Evolutionary conservation across 2,888 invertebrate species (phyloP), one percentile per base, ranked within the genome.

Genomic region (Notodonta ziczac): DNA sequence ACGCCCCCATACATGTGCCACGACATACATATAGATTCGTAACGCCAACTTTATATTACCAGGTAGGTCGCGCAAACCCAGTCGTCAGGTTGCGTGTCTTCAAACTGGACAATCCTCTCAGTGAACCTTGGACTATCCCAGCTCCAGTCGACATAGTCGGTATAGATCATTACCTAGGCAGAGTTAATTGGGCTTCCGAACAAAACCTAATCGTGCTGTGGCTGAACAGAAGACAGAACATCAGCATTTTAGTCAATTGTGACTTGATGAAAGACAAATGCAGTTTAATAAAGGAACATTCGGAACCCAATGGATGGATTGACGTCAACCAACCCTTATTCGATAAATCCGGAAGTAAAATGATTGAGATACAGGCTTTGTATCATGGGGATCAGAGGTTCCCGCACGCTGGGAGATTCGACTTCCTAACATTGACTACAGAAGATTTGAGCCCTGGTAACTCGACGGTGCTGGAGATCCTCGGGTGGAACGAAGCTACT

Each of bases 171-270:
- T 94, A 97, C 57, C 83, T 97, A 13, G 96, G 95, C 60, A 94
- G 94, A 64, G 96, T 98, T 0, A 94, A 93, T 42, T 98, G 98
- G 98, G 94, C 96, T 14, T 95, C 95, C 35, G 94, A 95, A 59
- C 87, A 94, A 0, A 94, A 95, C 40, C 82, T 98, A 0, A 88
- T 96, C 1, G 96, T 97, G 0, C 94, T 97, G 6, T 98, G 98
- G 96, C 92, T 97, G 60, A 98, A 98, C 85, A 94, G 99, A 59
- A 94, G 97, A 35, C 99, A 99, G 87, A 98, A 96, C 81, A 77
- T 95, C 58, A 94, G 95, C 46, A 87, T 95, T 32, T 79, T 96
- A 52, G 93, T 95, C 13, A 89, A 95, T 39, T 97, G 97, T 80
- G 87, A 94, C 59, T 67, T 93, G 16, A 78, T 74, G 35, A 77